Percentiles rank a stretch among this genome's conserved stretches.
These are phyloP conservation scores for Phrynosoma platyrhinos DNA, from an alignment of 2,113 vertebrate species.

Conservation along the genomic window DNA sequence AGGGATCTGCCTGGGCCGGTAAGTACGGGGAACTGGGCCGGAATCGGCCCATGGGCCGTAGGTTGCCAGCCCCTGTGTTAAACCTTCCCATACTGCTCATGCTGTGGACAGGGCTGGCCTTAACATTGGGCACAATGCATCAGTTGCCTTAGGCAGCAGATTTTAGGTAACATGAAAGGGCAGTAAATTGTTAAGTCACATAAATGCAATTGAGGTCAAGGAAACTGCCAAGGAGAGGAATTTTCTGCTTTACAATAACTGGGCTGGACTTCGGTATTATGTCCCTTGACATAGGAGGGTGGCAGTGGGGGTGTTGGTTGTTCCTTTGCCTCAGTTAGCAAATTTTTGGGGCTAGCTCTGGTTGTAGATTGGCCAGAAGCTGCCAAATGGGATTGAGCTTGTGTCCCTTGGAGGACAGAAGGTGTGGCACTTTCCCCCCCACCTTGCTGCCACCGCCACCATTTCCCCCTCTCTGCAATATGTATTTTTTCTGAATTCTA, in stretches of 20 bases:
- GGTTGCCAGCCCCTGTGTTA: too few species aligned
- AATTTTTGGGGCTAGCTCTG: background rate
- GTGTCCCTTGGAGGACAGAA: background rate
- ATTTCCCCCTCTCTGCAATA: background rate
- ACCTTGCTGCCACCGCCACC: too few species aligned
- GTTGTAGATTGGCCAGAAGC: background rate
- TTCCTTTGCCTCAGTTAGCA: background rate
- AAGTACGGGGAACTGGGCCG: too few species aligned
- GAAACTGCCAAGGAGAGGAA: background rate
- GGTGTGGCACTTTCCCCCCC: background rate
- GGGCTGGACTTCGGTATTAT: too few species aligned
- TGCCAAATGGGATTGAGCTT: background rate
- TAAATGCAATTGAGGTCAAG: background rate
- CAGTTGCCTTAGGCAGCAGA: background rate
- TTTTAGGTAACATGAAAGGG: background rate
- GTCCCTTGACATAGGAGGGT: background rate
- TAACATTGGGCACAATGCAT: background rate
- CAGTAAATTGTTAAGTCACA: background rate
- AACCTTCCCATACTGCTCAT: background rate
- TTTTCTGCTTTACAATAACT: background rate
- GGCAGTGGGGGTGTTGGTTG: background rate
- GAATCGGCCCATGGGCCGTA: too few species aligned
- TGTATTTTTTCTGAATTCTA: background rate
- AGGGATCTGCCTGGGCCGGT: too few species aligned
- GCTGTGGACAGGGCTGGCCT: background rate